Evolutionary conservation across 2,888 invertebrate species (phyloP), one percentile per base, ranked within the genome.

Genomic region (Dicranocentrus wangi): DNA sequence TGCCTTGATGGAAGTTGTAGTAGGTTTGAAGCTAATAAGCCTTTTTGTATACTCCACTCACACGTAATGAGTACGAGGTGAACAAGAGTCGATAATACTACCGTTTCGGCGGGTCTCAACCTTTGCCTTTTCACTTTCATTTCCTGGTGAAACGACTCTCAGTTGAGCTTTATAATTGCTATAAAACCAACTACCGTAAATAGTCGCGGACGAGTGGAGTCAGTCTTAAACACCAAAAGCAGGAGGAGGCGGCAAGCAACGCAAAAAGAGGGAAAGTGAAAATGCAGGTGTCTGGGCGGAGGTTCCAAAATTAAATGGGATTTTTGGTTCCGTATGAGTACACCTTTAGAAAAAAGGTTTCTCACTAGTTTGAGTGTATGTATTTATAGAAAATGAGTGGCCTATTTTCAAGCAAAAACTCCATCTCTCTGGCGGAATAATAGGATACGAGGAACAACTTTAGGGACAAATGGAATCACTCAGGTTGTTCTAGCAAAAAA

Each of bases 341-440:
- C 10, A 32, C 32, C 32, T 32, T 32, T 32, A 32, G 32, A 32
- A 32, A 32, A 32, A n/a, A n/a, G n/a, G n/a, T n/a, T n/a, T n/a
- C n/a, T n/a, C n/a, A 32, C 32, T 32, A 32, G 10, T 7, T 32
- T 32, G 32, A 10, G 10, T 32, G 32, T 32, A 10, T 32, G 55
- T 61, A 61, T 61, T 61, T 61, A 32, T 61, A 61, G 61, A 61
- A 55, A 55, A 55, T 55, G 55, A 61, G 61, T 61, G 61, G n/a
- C 61, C 61, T 61, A 61, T 61, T 61, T 61, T 61, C 32, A 17
- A 28, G 17, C 32, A 17, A 10, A 5, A 5, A 47, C 15, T 32
- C 10, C 10, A 3, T 10, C 32, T 32, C 32, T 32, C 32, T 32
- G 32, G 10, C n/a, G n/a, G n/a, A n/a, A n/a, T n/a, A n/a, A n/a